These are phyloP conservation scores for Leptothorax acervorum DNA, from an alignment of 2,888 invertebrate genomes.

Conservation along the genomic window DNA sequence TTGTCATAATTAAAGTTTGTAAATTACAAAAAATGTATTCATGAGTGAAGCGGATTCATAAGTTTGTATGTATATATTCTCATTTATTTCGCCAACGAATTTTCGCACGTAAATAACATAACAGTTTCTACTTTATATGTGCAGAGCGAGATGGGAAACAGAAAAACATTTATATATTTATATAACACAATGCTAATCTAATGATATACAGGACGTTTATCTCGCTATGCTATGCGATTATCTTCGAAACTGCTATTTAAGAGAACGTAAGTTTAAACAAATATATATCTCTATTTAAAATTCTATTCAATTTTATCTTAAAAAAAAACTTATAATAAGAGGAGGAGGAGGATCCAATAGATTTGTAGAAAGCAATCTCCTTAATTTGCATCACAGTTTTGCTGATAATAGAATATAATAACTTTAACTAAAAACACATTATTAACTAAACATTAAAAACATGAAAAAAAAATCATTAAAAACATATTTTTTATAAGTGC, in stretches of 20 bases:
- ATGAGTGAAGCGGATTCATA: neutral
- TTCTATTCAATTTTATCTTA: too few species aligned
- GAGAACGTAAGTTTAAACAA: neutral
- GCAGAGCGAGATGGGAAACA: neutral
- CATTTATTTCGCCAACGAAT: neutral
- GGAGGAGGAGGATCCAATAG: too few species aligned
- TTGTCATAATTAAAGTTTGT: neutral
- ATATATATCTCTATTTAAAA: neutral
- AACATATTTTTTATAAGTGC: too few species aligned
- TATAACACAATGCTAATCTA: neutral
- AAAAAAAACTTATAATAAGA: neutral
- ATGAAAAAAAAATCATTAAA: too few species aligned
- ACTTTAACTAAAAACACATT: neutral
- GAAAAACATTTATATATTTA: conserved; percentile 10
- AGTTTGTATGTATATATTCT: neutral
- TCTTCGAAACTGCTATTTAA: neutral
- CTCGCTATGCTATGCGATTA: neutral
- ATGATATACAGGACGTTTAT: neutral
- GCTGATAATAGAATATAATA: neutral
- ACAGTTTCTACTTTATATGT: neutral
- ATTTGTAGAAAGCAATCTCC: neutral
- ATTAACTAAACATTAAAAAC: too few species aligned
- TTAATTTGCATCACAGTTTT: neutral
- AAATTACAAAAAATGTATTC: neutral
- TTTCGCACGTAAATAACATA: neutral